phyloP scores from a whole-genome alignment of 53 echinoderm and acorn worm species.

The Mesocentrotus franciscanus region DNA sequence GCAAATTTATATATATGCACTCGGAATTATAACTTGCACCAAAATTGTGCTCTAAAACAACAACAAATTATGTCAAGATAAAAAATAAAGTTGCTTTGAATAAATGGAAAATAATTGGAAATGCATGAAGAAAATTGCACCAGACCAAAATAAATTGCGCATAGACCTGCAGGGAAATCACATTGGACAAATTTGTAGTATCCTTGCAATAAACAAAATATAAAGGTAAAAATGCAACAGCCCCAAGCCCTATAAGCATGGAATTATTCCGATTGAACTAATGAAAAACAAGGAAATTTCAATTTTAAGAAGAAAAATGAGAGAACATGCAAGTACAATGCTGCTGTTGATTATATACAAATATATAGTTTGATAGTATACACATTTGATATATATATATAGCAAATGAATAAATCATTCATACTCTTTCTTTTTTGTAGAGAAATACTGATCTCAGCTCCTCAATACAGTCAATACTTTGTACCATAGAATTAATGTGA shows the following conservation, averaged over 20 bases:
- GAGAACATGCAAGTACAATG: neutral
- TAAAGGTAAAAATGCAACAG: neutral
- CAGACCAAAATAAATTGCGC: constrained; percentile 11
- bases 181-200: neutral
- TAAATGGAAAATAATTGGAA: constrained; percentile 43
- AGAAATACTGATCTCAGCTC: neutral
- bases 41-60: constrained; percentile 6
- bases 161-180: neutral
- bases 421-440: neutral
- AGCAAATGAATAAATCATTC: neutral
- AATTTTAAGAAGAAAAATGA: neutral
- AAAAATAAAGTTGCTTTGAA: constrained; percentile 35
- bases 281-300: neutral
- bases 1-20: neutral
- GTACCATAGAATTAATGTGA: no score
- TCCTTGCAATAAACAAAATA: neutral
- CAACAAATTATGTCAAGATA: constrained; percentile 8
- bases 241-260: neutral
- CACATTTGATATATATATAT: constrained; percentile 6
- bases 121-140: constrained; percentile 28
- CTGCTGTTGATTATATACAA: neutral
- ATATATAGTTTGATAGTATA: constrained; percentile 1
- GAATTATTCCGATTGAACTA: neutral
- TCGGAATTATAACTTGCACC: neutral
- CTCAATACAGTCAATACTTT: neutral